Evolutionary conservation across 2,888 invertebrate species (phyloP).

Genomic region (Trisateles emortualis): DNA sequence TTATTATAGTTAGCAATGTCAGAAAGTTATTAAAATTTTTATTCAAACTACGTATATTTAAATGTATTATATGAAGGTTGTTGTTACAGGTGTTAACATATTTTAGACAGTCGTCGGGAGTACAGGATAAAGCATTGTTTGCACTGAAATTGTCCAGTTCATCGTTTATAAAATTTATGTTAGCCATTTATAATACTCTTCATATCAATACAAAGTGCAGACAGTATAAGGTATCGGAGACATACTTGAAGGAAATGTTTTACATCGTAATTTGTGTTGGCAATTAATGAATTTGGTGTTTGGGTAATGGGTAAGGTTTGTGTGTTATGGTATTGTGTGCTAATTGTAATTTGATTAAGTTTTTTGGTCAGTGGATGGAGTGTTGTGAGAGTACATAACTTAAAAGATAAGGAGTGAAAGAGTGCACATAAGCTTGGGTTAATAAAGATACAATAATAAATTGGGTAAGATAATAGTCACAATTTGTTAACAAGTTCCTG

Average conservation of each 20-base stretch:
- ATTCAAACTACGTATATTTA: slow-evolving; percentile 1
- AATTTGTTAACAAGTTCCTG: background rate
- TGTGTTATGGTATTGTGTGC: too few species aligned
- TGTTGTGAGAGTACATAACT: too few species aligned
- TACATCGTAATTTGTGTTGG: too few species aligned
- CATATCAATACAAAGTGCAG: background rate
- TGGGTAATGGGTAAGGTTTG: too few species aligned
- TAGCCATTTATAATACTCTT: background rate
- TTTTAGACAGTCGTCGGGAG: background rate
- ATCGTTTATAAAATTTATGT: background rate
- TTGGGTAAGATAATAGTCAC: background rate
- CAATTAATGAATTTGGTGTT: too few species aligned
- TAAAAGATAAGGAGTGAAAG: too few species aligned
- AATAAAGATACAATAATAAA: too few species aligned
- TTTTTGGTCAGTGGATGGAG: too few species aligned
- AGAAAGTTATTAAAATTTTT: slow-evolving; percentile 1
- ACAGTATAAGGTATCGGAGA: too few species aligned
- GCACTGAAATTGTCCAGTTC: background rate
- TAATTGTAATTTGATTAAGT: too few species aligned
- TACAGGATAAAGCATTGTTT: background rate
- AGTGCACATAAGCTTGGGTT: too few species aligned
- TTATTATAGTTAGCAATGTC: background rate
- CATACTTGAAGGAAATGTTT: too few species aligned
- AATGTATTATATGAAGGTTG: background rate
- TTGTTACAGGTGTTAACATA: background rate